These are phyloP conservation scores for Pseudopipra pipra DNA, from an alignment of 2,113 vertebrate species.

Conservation along the genomic window DNA sequence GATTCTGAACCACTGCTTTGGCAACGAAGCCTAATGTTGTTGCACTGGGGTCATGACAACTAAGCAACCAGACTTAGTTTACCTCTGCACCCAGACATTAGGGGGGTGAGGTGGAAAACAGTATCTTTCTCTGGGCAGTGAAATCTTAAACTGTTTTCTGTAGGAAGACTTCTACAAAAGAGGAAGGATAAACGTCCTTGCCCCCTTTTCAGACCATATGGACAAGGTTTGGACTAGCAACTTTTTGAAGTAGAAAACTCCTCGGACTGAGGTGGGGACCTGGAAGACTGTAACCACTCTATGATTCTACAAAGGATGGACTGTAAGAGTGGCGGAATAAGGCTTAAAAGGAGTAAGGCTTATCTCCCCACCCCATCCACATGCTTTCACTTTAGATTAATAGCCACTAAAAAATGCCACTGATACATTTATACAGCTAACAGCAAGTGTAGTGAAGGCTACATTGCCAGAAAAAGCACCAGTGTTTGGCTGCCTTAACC, in stretches of 20 bases:
- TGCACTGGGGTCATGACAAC: not conserved
- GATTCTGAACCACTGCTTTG: not conserved
- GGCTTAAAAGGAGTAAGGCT: not conserved
- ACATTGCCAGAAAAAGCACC: not conserved
- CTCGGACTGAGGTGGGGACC: not conserved
- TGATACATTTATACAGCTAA: not conserved
- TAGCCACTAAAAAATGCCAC: not conserved
- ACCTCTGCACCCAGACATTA: not conserved
- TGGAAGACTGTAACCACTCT: not conserved
- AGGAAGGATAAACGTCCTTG: not conserved
- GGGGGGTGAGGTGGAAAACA: not conserved
- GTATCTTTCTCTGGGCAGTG: not conserved
- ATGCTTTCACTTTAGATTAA: not conserved
- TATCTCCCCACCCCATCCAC: not conserved
- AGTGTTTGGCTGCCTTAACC: rapidly evolving
- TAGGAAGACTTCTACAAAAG: not conserved
- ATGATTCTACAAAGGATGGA: not conserved
- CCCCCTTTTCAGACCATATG: not conserved
- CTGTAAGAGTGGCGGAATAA: not conserved
- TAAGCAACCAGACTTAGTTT: not conserved
- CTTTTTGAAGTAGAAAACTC: not conserved
- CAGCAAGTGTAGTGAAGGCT: not conserved
- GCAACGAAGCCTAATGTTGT: not conserved
- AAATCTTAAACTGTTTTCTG: not conserved
- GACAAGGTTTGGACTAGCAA: not conserved